Conservation (phyloP, 2,797 vertebrate species). For the Rhinoraja longicauda region DNA sequence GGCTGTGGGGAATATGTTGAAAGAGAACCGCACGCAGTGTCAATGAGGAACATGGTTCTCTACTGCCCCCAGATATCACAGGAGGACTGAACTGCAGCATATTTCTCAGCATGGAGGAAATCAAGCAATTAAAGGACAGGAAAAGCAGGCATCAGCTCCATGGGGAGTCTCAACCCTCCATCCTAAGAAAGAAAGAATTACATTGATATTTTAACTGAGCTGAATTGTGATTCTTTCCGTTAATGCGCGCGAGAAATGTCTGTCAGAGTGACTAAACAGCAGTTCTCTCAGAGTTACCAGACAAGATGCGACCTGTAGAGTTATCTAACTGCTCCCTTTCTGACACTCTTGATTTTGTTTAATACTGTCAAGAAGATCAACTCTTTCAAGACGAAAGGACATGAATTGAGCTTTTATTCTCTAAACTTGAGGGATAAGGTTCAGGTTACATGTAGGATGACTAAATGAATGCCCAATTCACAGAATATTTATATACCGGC, state of each 20-base stretch:
- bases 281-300: background rate
- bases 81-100: slow-evolving; percentile 5
- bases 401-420: slow-evolving; percentile 39
- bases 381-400: slow-evolving; percentile 28
- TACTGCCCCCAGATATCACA: background rate
- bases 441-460: slow-evolving; percentile 38
- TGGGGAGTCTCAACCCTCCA: background rate
- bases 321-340: slow-evolving; percentile 27
- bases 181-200: slow-evolving; percentile 11
- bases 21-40: background rate
- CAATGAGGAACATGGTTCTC: background rate
- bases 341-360: slow-evolving; percentile 38
- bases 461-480: slow-evolving; percentile 39
- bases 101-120: slow-evolving; percentile 7
- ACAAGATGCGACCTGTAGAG: slow-evolving; percentile 7
- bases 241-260: background rate
- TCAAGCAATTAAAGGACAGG: slow-evolving; percentile 11
- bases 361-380: slow-evolving; percentile 36
- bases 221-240: slow-evolving; percentile 18
- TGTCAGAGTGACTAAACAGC: slow-evolving; percentile 8
- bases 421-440: slow-evolving; percentile 21
- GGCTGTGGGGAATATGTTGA: background rate
- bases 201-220: slow-evolving; percentile 14
- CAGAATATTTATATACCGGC: slow-evolving; percentile 35
- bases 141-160: slow-evolving; percentile 19